Percentiles rank a stretch among this genome's conserved stretches.
Evolutionary conservation across 2,113 vertebrate species (phyloP).

Genomic region (Nycticorax nycticorax): DNA sequence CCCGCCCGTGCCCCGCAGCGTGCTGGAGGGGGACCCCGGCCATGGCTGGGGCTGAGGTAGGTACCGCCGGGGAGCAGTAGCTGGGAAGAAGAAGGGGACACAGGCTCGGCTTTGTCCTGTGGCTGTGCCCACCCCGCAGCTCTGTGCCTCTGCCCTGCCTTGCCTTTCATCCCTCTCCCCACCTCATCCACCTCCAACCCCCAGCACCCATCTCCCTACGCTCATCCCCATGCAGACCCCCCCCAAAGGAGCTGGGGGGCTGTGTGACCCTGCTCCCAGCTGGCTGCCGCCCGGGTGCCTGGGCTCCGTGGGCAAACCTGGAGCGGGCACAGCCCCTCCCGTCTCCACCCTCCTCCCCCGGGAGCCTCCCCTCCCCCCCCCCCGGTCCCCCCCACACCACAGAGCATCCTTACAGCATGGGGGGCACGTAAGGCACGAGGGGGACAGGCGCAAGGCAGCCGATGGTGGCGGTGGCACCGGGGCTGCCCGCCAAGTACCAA

Average conservation of each 20-base stretch:
- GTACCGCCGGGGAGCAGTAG: constrained; percentile 65
- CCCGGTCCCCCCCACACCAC: accelerated
- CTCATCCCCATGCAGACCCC: not conserved
- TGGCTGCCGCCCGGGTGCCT: accelerated
- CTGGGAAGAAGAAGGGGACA: constrained; percentile 59
- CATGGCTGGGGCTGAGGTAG: constrained; percentile 59
- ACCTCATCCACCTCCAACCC: not conserved
- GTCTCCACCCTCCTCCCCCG: not conserved
- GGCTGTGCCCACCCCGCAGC: not conserved
- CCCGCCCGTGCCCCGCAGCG: not conserved
- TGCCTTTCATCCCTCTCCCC: not conserved
- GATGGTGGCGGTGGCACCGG: constrained; percentile 32
- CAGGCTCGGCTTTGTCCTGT: accelerated
- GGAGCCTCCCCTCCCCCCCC: too few relatives aligned
- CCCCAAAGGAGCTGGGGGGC: not conserved
- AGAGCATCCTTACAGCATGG: constrained; percentile 71
- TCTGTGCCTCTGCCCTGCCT: not conserved
- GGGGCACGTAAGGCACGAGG: constrained; percentile 66
- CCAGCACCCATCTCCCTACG: not conserved
- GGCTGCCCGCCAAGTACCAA: constrained; percentile 63
- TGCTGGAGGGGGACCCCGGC: not conserved
- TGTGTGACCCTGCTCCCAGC: accelerated
- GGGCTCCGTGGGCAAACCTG: not conserved
- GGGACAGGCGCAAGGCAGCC: constrained; percentile 70
- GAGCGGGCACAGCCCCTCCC: not conserved